Base-by-base conservation (phyloP, 2,888 invertebrate species). In the Limnephilus rhombicus region DNA sequence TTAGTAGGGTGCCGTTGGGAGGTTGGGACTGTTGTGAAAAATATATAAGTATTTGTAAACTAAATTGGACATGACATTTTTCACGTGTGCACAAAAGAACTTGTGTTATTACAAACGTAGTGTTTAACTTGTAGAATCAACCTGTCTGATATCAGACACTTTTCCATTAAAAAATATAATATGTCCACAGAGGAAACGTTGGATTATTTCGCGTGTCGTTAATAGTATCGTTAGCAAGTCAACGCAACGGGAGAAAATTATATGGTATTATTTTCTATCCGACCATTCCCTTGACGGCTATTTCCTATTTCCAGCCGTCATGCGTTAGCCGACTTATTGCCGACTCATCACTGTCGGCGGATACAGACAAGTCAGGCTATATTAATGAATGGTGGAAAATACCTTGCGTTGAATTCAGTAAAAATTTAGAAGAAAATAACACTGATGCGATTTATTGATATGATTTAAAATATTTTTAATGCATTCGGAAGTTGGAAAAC, bases 301-400 rank as follows among this genome's bases (percentile, higher is more conserved):
- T 86, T 45, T n/a, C 37, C 45, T 53, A 53, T 53, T 68, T n/a
- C 68, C 68, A 18, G 24, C 86, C 86, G 34, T 12, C 45, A 45
- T 0, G 45, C 45, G 45, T 45, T 11, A 45, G 45, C 45, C 12
- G 41, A n/a, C 41, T 41, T 37, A 9, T 45, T 86, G 86, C 29
- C 29, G 86, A 86, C 49, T 85, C 85, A 85, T 85, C 85, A 85
- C 85, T 29, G 86, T 29, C 86, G 7, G 45, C 29, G n/a, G 31
- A 45, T n/a, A 31, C 90, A 34, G 49, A 85, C 82, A 86, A 86
- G 68, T 68, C 68, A n/a, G 68, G 24, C 2, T n/a, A n/a, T 68
- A 13, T 45, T 45, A 45, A 86, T 29, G 49, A n/a, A 29, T 41
- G 3, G 29, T 49, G 45, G 49, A 45, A n/a, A 86, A 45, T 45